A percentile compares a stretch with the other conserved stretches of the same genome.
Conservation (phyloP, 2,113 vertebrate genomes). For the Columba livia region DNA sequence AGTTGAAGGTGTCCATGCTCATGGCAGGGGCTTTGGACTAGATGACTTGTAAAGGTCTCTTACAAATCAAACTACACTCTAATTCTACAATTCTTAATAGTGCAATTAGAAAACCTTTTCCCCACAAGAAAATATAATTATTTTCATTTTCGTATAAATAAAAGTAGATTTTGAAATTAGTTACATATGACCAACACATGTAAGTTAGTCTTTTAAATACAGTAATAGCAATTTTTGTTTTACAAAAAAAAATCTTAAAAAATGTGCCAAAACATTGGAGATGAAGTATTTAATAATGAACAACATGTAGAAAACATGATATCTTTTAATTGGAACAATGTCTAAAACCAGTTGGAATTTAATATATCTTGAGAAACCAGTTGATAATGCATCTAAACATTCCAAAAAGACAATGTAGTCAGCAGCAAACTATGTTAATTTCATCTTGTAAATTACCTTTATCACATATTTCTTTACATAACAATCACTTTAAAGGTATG, state of each 20-base stretch:
- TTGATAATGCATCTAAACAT: not conserved
- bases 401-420: not conserved
- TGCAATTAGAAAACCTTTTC: not conserved
- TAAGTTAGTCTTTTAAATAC: not conserved
- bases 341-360: slow-evolving; percentile 19
- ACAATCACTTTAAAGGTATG: not conserved
- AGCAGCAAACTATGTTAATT: not conserved
- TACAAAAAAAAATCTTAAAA: not conserved
- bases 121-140: not conserved
- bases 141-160: not conserved
- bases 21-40: not conserved
- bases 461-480: not conserved
- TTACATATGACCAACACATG: not conserved
- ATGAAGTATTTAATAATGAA: slow-evolving; percentile 21
- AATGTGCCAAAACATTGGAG: slow-evolving; percentile 2
- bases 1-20: not conserved
- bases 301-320: slow-evolving; percentile 11
- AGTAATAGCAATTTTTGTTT: not conserved
- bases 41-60: not conserved
- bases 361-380: slow-evolving; percentile 17
- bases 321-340: not conserved
- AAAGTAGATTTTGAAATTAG: not conserved
- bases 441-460: not conserved
- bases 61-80: not conserved
- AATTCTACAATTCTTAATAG: not conserved